A percentile compares a stretch with the other conserved stretches of the same genome.
Evolutionary conservation across 2,797 vertebrate species (phyloP).

Genomic region (Petrocephalus sullivani): DNA sequence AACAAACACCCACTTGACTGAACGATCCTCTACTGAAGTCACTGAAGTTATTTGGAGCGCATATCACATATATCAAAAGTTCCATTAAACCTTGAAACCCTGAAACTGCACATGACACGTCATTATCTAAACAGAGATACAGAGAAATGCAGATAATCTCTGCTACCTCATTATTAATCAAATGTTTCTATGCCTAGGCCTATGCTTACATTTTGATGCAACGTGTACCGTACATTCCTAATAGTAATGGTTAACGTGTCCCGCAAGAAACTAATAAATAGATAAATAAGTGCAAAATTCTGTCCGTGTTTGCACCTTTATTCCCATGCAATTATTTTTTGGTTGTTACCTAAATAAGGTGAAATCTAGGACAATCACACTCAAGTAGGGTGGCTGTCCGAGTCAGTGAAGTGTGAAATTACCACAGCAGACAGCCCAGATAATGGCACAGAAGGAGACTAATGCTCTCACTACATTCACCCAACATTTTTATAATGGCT

Average conservation of each 20-base stretch:
- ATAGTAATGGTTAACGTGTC: background rate
- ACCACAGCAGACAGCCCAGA: slow-evolving; percentile 73
- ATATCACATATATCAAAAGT: background rate
- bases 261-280: background rate
- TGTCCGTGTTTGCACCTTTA: slow-evolving; percentile 46
- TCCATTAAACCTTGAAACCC: no score
- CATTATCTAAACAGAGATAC: background rate
- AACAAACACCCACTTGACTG: background rate
- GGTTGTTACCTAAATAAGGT: slow-evolving; percentile 75
- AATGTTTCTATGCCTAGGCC: background rate
- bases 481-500: slow-evolving; percentile 78
- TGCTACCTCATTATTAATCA: background rate
- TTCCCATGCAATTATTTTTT: slow-evolving; percentile 52
- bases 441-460: slow-evolving; percentile 80
- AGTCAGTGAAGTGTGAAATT: slow-evolving; percentile 77
- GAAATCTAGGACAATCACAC: slow-evolving; percentile 70
- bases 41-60: background rate
- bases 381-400: slow-evolving; percentile 64
- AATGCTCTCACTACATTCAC: slow-evolving; percentile 71
- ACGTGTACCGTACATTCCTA: no score
- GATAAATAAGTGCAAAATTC: background rate
- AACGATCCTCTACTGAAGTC: background rate
- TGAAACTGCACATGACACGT: background rate
- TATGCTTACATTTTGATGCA: background rate
- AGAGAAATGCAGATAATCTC: background rate